Conservation (phyloP, 2,113 vertebrate genomes). For the Oncorhynchus clarkii region DNA sequence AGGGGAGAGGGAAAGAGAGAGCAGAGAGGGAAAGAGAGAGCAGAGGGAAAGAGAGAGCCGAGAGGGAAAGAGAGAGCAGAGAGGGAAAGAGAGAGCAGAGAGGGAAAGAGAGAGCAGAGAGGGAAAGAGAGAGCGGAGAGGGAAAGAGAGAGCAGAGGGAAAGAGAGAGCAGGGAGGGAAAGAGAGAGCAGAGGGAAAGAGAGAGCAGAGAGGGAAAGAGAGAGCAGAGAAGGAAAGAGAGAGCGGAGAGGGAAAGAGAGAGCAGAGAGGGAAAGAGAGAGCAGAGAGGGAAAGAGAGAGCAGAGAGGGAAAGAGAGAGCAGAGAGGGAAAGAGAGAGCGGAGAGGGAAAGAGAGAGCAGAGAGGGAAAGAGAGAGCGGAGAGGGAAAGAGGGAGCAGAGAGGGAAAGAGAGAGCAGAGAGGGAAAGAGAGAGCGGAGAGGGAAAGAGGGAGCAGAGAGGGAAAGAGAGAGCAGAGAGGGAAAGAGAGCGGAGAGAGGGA, state of each 20-base stretch:
- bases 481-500: background rate
- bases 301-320: conserved; percentile 9
- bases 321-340: background rate
- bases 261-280: conserved; percentile 1
- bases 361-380: background rate
- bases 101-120: too few relatives aligned
- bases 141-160: conserved; percentile 8
- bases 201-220: background rate
- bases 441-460: conserved; percentile 3
- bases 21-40: too few relatives aligned
- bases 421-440: conserved; percentile 10
- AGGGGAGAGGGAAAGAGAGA: background rate
- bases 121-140: background rate
- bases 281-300: conserved; percentile 9
- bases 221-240: too few relatives aligned
- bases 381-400: conserved; percentile 21
- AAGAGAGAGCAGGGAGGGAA: background rate
- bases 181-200: conserved; percentile 7
- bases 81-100: too few relatives aligned
- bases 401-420: conserved; percentile 29
- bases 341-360: background rate
- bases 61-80: too few relatives aligned
- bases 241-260: too few relatives aligned
- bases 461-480: conserved; percentile 1
- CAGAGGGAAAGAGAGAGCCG: background rate